A percentile compares a stretch with the other conserved stretches of the same genome.
Conservation (phyloP, 2,797 vertebrate genomes). For the Acipenser transmontanus region DNA sequence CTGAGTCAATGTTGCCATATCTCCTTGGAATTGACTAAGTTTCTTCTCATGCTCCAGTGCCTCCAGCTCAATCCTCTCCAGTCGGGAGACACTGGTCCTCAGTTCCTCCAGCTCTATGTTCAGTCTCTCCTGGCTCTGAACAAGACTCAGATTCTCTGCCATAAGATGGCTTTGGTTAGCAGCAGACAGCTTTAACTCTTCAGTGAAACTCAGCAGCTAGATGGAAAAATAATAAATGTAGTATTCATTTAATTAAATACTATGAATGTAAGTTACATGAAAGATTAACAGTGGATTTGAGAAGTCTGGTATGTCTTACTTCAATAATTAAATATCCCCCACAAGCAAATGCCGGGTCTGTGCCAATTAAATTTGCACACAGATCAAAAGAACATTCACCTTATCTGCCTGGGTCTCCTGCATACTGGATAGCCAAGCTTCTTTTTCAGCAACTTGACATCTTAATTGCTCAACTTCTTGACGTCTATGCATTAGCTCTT, state of each 20-base stretch:
- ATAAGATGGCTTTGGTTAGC: background rate
- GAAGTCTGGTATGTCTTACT: too few species aligned
- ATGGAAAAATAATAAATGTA: background rate
- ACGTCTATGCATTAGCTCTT: constrained; percentile 8
- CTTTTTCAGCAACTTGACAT: constrained; percentile 5
- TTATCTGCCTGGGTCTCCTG: constrained; percentile 20
- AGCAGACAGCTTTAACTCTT: background rate
- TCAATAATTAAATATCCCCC: too few species aligned
- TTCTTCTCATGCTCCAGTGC: background rate
- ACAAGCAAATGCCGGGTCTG: too few species aligned
- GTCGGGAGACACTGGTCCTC: background rate
- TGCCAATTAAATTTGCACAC: too few species aligned
- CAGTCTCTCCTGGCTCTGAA: background rate
- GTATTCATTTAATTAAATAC: too few species aligned
- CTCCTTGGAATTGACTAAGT: background rate
- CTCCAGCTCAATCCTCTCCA: background rate
- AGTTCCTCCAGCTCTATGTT: background rate
- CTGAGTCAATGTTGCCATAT: background rate
- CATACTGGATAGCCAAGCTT: background rate
- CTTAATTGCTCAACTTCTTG: constrained; percentile 10
- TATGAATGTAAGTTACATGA: too few species aligned
- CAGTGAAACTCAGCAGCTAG: background rate
- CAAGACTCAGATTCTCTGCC: background rate
- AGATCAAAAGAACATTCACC: background rate
- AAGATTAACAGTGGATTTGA: too few species aligned